Evolutionary conservation across 1,140 invertebrate genomes (phyloP).

Genomic region (Hypsibius dujardini): DNA sequence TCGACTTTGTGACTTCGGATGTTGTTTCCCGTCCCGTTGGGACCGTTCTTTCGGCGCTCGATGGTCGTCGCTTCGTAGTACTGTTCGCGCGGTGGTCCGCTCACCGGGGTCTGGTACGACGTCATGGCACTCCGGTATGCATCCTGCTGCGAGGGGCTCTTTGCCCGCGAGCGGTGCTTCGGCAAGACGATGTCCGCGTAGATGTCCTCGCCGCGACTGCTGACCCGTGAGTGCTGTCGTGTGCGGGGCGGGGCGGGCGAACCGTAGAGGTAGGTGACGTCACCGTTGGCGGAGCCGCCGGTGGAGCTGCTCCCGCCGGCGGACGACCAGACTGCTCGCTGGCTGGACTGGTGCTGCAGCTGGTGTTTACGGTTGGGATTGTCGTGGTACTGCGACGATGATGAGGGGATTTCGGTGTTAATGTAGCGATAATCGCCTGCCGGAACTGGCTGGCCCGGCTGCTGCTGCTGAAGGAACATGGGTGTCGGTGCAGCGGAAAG

Average conservation of each 20-base stretch:
- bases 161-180: not conserved
- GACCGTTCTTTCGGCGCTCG: not conserved
- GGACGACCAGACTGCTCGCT: no score
- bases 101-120: not conserved
- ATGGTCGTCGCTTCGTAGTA: not conserved
- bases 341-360: no score
- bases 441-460: no score
- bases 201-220: not conserved
- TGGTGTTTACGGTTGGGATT: not conserved
- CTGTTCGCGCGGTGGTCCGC: not conserved
- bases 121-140: not conserved
- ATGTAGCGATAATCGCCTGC: conserved; percentile 7
- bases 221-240: not conserved
- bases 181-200: not conserved
- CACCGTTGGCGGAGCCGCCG: not conserved
- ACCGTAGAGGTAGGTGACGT: not conserved
- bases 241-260: not conserved
- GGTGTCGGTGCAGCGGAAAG: not conserved
- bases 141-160: not conserved
- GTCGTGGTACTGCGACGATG: not conserved
- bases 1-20: not conserved
- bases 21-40: not conserved
- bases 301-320: not conserved
- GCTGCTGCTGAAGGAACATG: not conserved
- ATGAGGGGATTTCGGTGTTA: not conserved